Evolutionary conservation across 2,888 invertebrate species (phyloP).

Genomic region (Rhodophaea formosa): DNA sequence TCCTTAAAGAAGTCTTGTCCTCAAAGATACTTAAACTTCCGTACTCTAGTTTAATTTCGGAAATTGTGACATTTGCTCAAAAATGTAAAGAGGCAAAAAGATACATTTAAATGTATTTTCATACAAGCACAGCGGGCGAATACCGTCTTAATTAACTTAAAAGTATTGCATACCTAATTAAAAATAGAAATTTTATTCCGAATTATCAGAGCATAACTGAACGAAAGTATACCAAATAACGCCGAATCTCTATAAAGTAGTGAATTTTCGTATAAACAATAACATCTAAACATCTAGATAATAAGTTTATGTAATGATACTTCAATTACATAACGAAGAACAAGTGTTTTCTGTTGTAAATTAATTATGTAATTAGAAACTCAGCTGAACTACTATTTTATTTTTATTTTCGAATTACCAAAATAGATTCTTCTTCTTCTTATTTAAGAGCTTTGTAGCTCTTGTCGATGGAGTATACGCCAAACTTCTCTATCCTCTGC

Average conservation of each 20-base stretch:
- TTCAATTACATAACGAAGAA: not conserved
- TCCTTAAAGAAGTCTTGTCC: too few relatives aligned
- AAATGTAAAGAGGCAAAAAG: not conserved
- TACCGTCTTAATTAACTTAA: slow-evolving; percentile 19
- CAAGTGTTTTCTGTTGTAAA: not conserved
- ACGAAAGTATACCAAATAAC: not conserved
- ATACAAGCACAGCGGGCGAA: not conserved
- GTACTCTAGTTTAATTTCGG: too few relatives aligned
- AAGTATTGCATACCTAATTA: not conserved
- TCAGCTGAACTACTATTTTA: too few relatives aligned
- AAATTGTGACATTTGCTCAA: too few relatives aligned
- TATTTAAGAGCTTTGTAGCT: too few relatives aligned
- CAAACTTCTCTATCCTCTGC: too few relatives aligned
- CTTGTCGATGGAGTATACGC: too few relatives aligned
- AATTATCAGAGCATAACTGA: not conserved
- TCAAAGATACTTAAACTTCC: too few relatives aligned
- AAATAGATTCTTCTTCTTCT: too few relatives aligned
- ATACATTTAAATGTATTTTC: not conserved
- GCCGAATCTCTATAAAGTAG: not conserved
- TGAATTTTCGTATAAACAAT: not conserved
- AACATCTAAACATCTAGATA: not conserved
- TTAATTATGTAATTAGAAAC: not conserved
- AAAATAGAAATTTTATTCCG: not conserved
- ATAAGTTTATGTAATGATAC: not conserved
- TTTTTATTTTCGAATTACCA: too few relatives aligned